phyloP scores from a whole-genome alignment of 2,797 vertebrate genomes.

The Clarias pachynema region DNA sequence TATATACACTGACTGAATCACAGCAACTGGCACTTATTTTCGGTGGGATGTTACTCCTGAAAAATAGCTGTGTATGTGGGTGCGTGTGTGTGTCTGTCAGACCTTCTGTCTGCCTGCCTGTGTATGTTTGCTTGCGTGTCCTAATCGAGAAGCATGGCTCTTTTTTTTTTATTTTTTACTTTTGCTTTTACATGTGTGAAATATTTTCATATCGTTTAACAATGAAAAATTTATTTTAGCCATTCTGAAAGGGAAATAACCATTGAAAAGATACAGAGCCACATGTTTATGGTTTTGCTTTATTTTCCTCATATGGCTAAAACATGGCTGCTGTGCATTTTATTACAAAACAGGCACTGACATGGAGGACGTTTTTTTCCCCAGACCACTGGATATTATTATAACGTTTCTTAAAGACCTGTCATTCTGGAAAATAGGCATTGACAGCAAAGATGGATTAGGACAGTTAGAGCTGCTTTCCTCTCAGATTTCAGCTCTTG shows the following conservation, averaged over 20 bases:
- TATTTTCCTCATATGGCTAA: conserved; percentile 19
- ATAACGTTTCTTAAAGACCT: conserved; percentile 11
- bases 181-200: not conserved
- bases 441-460: conserved; percentile 2
- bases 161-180: not conserved
- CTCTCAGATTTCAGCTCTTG: conserved; percentile 44
- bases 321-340: not conserved
- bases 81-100: no score
- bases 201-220: not conserved
- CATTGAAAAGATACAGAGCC: not conserved
- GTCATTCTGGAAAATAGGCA: conserved; percentile 15
- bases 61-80: not conserved
- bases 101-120: not conserved
- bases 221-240: conserved; percentile 19
- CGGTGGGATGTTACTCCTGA: not conserved
- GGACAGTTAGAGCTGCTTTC: not conserved
- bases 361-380: not conserved
- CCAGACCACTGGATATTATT: conserved; percentile 13
- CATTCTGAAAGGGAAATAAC: not conserved
- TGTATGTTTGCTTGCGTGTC: not conserved
- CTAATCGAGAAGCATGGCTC: not conserved
- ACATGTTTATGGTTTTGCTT: conserved; percentile 23
- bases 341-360: not conserved
- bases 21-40: not conserved
- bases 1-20: conserved; percentile 26